Percentiles rank a stretch among this genome's conserved stretches.
These are phyloP conservation scores for Hyaena hyaena DNA, from an alignment of 2,113 vertebrate species.

Conservation along the genomic window DNA sequence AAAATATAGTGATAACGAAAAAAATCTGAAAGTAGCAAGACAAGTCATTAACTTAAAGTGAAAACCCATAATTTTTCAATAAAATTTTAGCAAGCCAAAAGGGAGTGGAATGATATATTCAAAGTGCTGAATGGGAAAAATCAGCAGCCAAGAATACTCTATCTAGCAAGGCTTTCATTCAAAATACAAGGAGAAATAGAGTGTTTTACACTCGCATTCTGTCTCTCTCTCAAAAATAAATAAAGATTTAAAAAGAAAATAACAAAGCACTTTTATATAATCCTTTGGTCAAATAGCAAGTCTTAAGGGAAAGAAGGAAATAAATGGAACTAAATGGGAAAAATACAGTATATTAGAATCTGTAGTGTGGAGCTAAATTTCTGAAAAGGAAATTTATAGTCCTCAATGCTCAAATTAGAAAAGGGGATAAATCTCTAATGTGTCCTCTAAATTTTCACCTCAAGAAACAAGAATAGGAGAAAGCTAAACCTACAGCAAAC, in stretches of 20 bases:
- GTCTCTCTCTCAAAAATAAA: too few relatives aligned
- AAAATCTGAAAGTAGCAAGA: not conserved
- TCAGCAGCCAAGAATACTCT: not conserved
- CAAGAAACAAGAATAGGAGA: not conserved
- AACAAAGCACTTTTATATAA: not conserved
- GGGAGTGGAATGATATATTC: not conserved
- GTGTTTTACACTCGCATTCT: not conserved
- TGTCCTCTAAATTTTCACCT: not conserved
- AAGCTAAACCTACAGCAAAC: not conserved
- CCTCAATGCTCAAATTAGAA: not conserved
- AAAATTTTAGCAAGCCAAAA: not conserved
- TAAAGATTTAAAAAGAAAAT: too few relatives aligned
- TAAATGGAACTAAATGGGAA: not conserved
- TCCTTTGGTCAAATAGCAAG: not conserved
- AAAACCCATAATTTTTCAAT: not conserved
- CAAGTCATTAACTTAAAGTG: not conserved
- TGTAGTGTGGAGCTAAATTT: not conserved
- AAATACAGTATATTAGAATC: not conserved
- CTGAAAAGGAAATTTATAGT: not conserved
- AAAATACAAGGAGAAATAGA: not conserved
- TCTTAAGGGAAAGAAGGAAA: slow-evolving; percentile 20
- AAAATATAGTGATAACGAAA: not conserved
- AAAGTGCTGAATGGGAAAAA: not conserved
- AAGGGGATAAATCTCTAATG: not conserved
- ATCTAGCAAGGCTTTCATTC: not conserved